Evolutionary conservation across 2,888 invertebrate genomes (phyloP).

Genomic region (Patella caerulea): DNA sequence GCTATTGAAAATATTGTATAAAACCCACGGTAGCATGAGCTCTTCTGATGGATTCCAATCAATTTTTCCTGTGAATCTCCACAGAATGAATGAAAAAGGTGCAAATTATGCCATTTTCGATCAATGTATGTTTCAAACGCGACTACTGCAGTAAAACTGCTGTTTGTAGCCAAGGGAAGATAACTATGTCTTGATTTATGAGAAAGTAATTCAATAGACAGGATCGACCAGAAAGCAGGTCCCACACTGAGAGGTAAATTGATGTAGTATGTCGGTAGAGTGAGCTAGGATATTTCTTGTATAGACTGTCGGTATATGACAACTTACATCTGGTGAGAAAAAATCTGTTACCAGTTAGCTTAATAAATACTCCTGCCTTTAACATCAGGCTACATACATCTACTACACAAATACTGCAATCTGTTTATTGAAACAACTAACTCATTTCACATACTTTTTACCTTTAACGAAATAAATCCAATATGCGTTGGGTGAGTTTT

Average conservation of each 20-base stretch:
- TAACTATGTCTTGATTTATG: constrained; percentile 6
- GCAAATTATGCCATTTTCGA: constrained; percentile 1
- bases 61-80: no score
- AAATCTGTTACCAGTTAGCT: constrained; percentile 6
- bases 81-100: constrained; percentile 3
- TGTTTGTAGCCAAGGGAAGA: neutral
- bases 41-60: no score
- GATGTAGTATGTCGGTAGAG: constrained; percentile 9
- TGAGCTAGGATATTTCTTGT: neutral
- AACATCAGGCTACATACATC: neutral
- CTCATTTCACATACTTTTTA: no score
- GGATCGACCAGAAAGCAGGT: constrained; percentile 1
- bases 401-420: neutral
- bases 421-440: constrained; percentile 7
- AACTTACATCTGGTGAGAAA: neutral
- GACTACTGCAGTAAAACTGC: neutral
- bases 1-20: no score
- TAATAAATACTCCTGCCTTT: constrained; percentile 2
- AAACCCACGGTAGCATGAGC: no score
- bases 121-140: neutral
- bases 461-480: no score
- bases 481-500: no score
- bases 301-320: neutral
- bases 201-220: constrained; percentile 12
- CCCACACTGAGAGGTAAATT: neutral